Evolutionary conservation across 2,888 invertebrate species (phyloP).

Genomic region (Brenthis ino): DNA sequence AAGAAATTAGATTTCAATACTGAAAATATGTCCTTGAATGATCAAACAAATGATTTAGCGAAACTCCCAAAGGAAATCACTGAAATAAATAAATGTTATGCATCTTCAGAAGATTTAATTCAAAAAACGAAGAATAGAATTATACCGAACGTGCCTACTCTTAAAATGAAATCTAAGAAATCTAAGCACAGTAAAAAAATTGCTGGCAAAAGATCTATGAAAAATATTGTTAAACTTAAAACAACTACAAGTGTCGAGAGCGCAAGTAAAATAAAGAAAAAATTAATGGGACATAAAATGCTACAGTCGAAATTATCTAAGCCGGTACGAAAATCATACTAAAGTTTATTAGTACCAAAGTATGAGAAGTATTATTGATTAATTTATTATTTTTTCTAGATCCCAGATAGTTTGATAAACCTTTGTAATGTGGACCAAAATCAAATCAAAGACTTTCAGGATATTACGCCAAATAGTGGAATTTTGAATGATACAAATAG

Average conservation of each 20-base stretch:
- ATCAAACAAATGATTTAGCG: too few relatives aligned
- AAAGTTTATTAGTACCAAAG: background rate
- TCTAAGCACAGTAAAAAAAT: slow-evolving; percentile 44
- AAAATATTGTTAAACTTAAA: slow-evolving; percentile 18
- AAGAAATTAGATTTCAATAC: too few relatives aligned
- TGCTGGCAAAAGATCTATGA: slow-evolving; percentile 25
- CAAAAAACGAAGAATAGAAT: background rate
- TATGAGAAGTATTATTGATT: background rate
- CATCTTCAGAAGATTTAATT: background rate
- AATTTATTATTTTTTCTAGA: slow-evolving; percentile 50
- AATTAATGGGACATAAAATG: slow-evolving; percentile 39
- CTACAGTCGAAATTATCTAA: slow-evolving; percentile 49
- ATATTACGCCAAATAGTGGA: slow-evolving; percentile 9
- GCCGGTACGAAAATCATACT: slow-evolving; percentile 49
- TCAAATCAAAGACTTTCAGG: slow-evolving; percentile 32
- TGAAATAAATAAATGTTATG: too few relatives aligned
- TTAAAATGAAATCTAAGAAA: background rate
- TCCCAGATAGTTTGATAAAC: slow-evolving; percentile 60
- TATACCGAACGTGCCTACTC: background rate
- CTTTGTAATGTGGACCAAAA: slow-evolving; percentile 49
- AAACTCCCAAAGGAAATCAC: too few relatives aligned
- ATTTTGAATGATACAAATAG: slow-evolving; percentile 16
- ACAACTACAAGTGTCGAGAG: slow-evolving; percentile 26
- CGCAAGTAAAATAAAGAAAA: slow-evolving; percentile 41
- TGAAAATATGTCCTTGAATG: too few relatives aligned